Conservation (phyloP, 30 jellyfish, hydroid and myxozoan species). For the Rhopilema esculentum region DNA sequence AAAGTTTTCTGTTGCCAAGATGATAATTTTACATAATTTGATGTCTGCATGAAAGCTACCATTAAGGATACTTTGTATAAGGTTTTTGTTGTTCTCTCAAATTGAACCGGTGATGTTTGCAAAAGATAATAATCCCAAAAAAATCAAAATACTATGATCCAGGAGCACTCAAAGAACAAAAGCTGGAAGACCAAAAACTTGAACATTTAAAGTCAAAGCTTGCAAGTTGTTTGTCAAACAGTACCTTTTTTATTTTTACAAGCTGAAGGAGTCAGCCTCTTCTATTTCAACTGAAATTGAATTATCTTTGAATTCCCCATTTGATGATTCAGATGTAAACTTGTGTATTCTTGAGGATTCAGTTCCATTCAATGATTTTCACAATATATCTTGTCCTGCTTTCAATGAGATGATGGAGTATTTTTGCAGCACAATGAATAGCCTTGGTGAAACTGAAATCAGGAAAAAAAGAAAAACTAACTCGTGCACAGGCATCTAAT, state of each 20-base stretch:
- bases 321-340: too few species aligned
- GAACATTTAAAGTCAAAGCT: constrained; percentile 2
- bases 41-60: too few species aligned
- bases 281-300: constrained; percentile 22
- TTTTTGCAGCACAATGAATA: background rate
- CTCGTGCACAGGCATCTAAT: constrained; percentile 16
- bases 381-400: background rate
- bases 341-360: too few species aligned
- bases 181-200: background rate
- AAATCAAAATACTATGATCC: constrained; percentile 9
- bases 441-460: background rate
- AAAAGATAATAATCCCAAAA: background rate
- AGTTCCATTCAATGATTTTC: too few species aligned
- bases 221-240: too few species aligned
- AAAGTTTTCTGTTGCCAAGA: too few species aligned
- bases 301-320: background rate
- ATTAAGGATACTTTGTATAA: too few species aligned
- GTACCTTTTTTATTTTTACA: constrained; percentile 7
- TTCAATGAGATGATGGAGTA: constrained; percentile 1
- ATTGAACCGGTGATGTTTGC: constrained; percentile 49
- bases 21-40: too few species aligned
- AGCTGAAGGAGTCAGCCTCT: constrained; percentile 2
- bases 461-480: background rate
- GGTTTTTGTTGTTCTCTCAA: constrained; percentile 10
- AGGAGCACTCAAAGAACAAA: background rate